Evolutionary conservation across 2,888 invertebrate genomes (phyloP).

Genomic region (Melanotus villosus): DNA sequence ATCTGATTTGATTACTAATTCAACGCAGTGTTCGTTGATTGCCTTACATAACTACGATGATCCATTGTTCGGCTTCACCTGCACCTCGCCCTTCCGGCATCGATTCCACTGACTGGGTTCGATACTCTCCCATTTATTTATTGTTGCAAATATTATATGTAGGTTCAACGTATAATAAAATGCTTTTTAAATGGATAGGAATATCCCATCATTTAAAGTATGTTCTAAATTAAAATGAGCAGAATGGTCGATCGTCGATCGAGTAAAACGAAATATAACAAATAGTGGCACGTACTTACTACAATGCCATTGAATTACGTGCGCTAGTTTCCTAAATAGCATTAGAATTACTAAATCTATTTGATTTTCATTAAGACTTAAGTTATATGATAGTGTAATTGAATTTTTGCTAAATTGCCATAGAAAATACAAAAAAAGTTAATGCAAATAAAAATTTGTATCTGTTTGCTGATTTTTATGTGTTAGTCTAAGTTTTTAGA

Average conservation of each 20-base stretch:
- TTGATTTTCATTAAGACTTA: too few relatives aligned
- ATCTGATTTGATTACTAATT: constrained; percentile 44
- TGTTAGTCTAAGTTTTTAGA: too few relatives aligned
- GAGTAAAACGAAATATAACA: background rate
- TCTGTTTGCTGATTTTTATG: too few relatives aligned
- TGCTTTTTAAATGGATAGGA: background rate
- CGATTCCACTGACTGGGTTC: constrained; percentile 33
- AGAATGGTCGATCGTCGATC: background rate
- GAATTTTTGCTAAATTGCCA: too few relatives aligned
- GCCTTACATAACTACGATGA: constrained; percentile 46
- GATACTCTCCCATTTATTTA: constrained; percentile 34
- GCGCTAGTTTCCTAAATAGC: background rate
- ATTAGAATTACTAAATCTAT: too few relatives aligned
- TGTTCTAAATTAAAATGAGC: background rate
- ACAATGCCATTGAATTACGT: background rate
- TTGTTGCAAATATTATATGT: constrained; percentile 2
- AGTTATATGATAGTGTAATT: too few relatives aligned
- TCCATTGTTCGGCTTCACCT: constrained; percentile 44
- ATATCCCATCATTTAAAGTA: background rate
- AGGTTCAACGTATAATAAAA: background rate
- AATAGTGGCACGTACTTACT: background rate
- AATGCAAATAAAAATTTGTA: too few relatives aligned
- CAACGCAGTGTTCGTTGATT: constrained; percentile 39
- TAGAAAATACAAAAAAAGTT: too few relatives aligned
- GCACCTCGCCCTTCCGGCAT: constrained; percentile 51